Base-by-base conservation (phyloP, 2,113 vertebrate genomes). In the Oryzias woworae region DNA sequence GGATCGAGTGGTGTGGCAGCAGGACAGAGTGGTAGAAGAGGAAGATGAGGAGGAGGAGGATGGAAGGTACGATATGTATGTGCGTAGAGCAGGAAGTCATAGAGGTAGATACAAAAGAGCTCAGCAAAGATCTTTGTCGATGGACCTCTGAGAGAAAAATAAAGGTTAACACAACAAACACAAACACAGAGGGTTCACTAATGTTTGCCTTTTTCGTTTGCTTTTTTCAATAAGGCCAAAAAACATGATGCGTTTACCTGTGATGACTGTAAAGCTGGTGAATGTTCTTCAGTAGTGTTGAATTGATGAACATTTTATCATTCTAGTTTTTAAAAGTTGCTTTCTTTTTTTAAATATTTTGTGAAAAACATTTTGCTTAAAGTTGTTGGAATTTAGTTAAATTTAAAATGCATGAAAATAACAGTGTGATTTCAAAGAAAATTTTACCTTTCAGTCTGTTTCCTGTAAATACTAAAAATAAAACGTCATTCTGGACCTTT, bases 1-100 rank as follows among this genome's bases (percentile, higher is more conserved):
- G 23, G 78, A 94, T 79, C 85, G 92, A 91, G 84, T 90, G 72
- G 15, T 93, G 83, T 93, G 94, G 45, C 90, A 90, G 69, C 94
- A 97, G 81, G 94, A 96, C 79, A 86, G 94, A 52, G 95, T 96
- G 46, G 94, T 96, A 94, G 96, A 98, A 72, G 95, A 96, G 83
- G 94, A 95, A 5, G 94, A 82, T 15, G 94, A 82, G 14, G 84
- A 80, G 7, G 77, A 84, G 17, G 83, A 84, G 14, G 83, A 82
- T 1, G 71, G 70, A 41, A 55, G 75, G 54, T 86, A 85, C 16
- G 94, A 96, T 69, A 92, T 95, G 53, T 96, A 97, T 14, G 93
- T 93, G 28, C 88, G 67, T 43, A 91, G 65, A 88, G 92, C 50
- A 73, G 94, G 84, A 66, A 75, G 63, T 48, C 66, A 73, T 51